A percentile compares a stretch with the other conserved stretches of the same genome.
phyloP scores from a whole-genome alignment of 2,888 invertebrate genomes.

The Drosophila mercatorum region DNA sequence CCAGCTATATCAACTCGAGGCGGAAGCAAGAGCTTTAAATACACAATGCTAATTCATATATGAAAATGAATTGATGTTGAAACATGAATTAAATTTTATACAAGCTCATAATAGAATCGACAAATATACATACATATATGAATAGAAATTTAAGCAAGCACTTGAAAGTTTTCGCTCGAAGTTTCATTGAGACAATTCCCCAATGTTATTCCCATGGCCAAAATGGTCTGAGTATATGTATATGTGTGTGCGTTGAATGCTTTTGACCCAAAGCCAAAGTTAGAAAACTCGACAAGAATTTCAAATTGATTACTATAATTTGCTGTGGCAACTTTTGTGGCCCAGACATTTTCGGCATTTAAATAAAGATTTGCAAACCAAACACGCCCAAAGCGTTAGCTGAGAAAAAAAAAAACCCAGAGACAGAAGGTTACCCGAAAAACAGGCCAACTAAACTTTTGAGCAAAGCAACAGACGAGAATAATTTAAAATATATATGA shows the following conservation, averaged over 20 bases:
- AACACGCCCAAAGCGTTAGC: slow-evolving; percentile 29
- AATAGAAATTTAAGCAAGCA: slow-evolving; percentile 49
- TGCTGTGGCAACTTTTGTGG: slow-evolving; percentile 50
- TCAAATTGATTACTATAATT: slow-evolving; percentile 52
- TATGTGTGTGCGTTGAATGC: slow-evolving; percentile 38
- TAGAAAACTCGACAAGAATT: slow-evolving; percentile 45
- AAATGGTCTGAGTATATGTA: slow-evolving; percentile 7
- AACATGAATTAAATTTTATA: slow-evolving; percentile 47
- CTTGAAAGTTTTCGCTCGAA: slow-evolving; percentile 62
- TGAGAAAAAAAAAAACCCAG: slow-evolving; percentile 8
- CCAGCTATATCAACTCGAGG: not conserved
- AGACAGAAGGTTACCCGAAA: slow-evolving; percentile 1
- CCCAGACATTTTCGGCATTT: slow-evolving; percentile 48
- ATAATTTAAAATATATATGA: not conserved
- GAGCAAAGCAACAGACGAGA: not conserved
- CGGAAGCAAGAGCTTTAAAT: not conserved
- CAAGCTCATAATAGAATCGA: slow-evolving; percentile 33
- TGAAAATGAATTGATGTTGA: slow-evolving; percentile 19
- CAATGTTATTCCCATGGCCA: slow-evolving; percentile 30
- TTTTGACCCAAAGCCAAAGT: slow-evolving; percentile 52
- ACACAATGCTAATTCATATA: not conserved
- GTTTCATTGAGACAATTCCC: slow-evolving; percentile 48
- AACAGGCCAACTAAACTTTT: slow-evolving; percentile 14
- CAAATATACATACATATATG: slow-evolving; percentile 4
- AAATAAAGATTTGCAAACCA: slow-evolving; percentile 44